Conservation (phyloP, 2,797 vertebrate species). For the Gouania willdenowi region DNA sequence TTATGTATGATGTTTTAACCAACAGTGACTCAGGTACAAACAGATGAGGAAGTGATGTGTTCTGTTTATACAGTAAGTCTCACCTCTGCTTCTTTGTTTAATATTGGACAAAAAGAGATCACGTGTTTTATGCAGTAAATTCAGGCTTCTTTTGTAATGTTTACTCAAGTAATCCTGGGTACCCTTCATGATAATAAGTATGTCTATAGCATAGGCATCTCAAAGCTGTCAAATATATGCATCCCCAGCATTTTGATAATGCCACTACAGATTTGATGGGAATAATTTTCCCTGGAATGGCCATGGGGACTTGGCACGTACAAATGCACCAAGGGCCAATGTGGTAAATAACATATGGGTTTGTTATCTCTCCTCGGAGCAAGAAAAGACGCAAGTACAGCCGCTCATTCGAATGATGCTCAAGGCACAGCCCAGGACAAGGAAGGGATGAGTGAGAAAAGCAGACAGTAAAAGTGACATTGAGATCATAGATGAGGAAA, state of each 20-base stretch:
- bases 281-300: slow-evolving; percentile 20
- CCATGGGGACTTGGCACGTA: slow-evolving; percentile 34
- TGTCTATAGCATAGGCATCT: slow-evolving; percentile 26
- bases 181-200: slow-evolving; percentile 30
- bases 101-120: no score
- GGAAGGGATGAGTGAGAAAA: background rate
- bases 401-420: slow-evolving; percentile 58
- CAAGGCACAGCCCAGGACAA: slow-evolving; percentile 30
- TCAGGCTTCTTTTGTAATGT: no score
- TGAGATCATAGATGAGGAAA: slow-evolving; percentile 15
- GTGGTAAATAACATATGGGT: slow-evolving; percentile 60
- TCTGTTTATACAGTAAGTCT: no score
- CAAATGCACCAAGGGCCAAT: slow-evolving; percentile 32
- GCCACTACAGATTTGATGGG: slow-evolving; percentile 23
- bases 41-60: no score
- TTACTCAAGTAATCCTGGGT: no score
- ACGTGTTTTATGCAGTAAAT: no score
- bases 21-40: no score
- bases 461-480: slow-evolving; percentile 17
- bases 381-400: slow-evolving; percentile 31
- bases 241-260: slow-evolving; percentile 20
- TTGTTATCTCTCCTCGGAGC: slow-evolving; percentile 56
- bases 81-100: no score
- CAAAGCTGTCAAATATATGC: slow-evolving; percentile 9
- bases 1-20: slow-evolving; percentile 14